Evolutionary conservation across 1,140 invertebrate species (phyloP).

Genomic region (Lamellibrachia luymesi): DNA sequence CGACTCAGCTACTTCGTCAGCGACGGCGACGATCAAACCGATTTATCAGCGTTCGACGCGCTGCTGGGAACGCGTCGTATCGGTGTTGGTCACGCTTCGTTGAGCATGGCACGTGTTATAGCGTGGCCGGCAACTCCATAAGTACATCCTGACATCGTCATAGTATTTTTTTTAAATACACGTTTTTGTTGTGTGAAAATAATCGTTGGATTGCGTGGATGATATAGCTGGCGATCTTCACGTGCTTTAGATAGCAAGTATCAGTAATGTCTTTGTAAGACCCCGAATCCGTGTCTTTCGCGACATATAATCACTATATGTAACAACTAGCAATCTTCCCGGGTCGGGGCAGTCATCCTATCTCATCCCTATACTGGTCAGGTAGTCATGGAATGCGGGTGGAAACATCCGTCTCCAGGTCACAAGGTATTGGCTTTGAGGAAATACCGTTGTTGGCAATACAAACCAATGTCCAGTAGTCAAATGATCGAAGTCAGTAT

Average conservation of each 20-base stretch:
- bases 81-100: background rate
- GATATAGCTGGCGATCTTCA: background rate
- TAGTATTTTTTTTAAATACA: background rate
- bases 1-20: background rate
- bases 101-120: background rate
- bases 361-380: background rate
- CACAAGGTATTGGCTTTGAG: background rate
- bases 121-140: background rate
- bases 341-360: background rate
- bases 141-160: background rate
- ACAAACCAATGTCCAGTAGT: background rate
- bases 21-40: background rate
- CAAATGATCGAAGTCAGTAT: background rate
- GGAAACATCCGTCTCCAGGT: background rate
- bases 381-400: background rate
- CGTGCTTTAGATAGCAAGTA: background rate
- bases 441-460: background rate
- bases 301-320: background rate
- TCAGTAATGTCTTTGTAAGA: background rate
- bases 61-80: background rate
- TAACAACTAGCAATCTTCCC: background rate
- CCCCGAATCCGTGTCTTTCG: background rate
- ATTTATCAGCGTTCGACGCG: background rate
- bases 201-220: background rate
- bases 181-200: background rate